phyloP scores from a whole-genome alignment of 2,797 vertebrate species.

The Fringilla coelebs region DNA sequence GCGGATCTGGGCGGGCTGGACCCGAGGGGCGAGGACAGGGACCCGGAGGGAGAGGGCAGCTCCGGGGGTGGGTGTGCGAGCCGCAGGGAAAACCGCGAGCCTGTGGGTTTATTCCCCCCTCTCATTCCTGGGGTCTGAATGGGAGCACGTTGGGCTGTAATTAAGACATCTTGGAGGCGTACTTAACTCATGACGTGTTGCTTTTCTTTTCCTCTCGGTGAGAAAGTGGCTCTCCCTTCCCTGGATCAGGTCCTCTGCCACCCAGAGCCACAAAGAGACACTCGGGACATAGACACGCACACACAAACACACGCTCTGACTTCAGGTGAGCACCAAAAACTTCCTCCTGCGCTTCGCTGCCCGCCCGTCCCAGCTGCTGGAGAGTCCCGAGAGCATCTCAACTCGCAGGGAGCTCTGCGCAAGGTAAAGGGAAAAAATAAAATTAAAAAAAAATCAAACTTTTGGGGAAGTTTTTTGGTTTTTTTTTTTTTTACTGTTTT shows the following conservation, averaged over 20 bases:
- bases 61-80: background rate
- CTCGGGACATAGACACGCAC: conserved; percentile 38
- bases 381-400: conserved; percentile 44
- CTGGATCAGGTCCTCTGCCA: conserved; percentile 73
- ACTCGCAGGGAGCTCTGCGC: conserved; percentile 32
- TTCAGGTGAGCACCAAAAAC: conserved; percentile 71
- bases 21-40: background rate
- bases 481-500: background rate
- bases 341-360: conserved; percentile 37
- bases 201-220: conserved; percentile 75
- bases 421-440: conserved; percentile 63
- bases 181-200: conserved; percentile 79
- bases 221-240: conserved; percentile 74
- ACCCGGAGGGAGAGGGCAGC: background rate
- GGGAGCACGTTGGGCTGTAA: conserved; percentile 69
- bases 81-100: background rate
- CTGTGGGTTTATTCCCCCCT: conserved; percentile 10
- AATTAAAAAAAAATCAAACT: background rate
- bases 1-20: conserved; percentile 2
- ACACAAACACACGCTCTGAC: conserved; percentile 20
- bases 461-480: background rate
- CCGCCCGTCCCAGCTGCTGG: conserved; percentile 28
- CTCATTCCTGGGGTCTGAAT: conserved; percentile 63
- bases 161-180: conserved; percentile 76
- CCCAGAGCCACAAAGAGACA: conserved; percentile 73